These are phyloP conservation scores for Brachylomia viminalis DNA, from an alignment of 2,888 invertebrate genomes.

Conservation along the genomic window DNA sequence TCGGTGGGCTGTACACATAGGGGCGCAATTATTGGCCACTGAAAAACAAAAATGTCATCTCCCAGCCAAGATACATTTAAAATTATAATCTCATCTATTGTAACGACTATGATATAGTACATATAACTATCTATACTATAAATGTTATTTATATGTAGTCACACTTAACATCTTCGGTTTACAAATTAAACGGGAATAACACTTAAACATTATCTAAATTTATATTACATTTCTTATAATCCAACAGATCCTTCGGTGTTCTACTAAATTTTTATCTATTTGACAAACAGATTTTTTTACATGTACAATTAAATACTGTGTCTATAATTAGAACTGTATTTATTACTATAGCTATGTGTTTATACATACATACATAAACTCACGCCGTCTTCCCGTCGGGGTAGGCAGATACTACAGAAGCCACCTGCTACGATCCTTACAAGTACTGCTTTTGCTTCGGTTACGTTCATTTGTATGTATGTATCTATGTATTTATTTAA, in stretches of 20 bases:
- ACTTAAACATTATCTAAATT: constrained; percentile 77
- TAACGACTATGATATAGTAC: constrained; percentile 66
- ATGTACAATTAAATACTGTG: constrained; percentile 84
- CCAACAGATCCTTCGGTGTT: constrained; percentile 82
- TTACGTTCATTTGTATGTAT: constrained; percentile 12
- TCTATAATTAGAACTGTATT: constrained; percentile 77
- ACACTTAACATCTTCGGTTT: constrained; percentile 76
- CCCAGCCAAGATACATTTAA: constrained; percentile 66
- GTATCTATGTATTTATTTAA: constrained; percentile 69
- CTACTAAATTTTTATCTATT: constrained; percentile 77
- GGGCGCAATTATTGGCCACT: constrained; percentile 70
- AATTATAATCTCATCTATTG: constrained; percentile 65
- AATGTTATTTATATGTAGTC: constrained; percentile 62
- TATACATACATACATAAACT: constrained; percentile 37
- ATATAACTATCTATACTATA: constrained; percentile 65
- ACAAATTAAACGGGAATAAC: constrained; percentile 82
- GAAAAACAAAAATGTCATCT: constrained; percentile 54
- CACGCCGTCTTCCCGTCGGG: not conserved
- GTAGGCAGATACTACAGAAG: not conserved
- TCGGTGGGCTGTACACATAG: constrained; percentile 81
- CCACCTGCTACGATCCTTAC: not conserved
- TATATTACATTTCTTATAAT: constrained; percentile 74
- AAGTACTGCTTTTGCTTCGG: not conserved
- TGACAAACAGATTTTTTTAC: constrained; percentile 75
- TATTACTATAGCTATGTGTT: constrained; percentile 72